Evolutionary conservation across 2,113 vertebrate genomes (phyloP), one percentile per base, ranked within the genome.

Genomic region (Terrapene triunguis): DNA sequence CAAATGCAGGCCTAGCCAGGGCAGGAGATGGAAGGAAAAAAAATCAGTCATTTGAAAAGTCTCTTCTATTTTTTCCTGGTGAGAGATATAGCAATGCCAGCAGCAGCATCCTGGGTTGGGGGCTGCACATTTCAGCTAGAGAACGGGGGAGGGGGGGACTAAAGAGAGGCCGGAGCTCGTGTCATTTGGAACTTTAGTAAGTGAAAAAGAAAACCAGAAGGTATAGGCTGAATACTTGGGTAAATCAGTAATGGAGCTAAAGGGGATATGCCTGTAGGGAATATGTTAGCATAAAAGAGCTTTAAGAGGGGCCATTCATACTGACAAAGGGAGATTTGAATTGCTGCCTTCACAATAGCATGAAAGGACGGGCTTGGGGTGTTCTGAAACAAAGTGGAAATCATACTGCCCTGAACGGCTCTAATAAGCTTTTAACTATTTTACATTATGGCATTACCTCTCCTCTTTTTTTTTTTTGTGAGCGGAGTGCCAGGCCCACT

Each of bases 241-340:
- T 99, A 98, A 99, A 99, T 99, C 99, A 99, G 99, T 99, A 99
- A 99, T 99, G 98, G 99, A 99, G 99, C 99, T 99, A 99, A 99
- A 99, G 99, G 99, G 98, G 99, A 99, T 98, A 98, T 98, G 99
- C 99, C 99, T 99, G 99, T 99, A 99, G 99, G 99, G 99, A 99
- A 99, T 99, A 99, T 99, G 98, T 97, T 97, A 96, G 98, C 98
- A 98, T 99, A 98, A 98, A 99, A 99, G 99, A 98, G 98, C 99
- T 98, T 99, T 99, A 99, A 99, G 98, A 99, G 97, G 98, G 98
- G 98, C 98, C 98, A 99, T 99, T 99, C 99, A 99, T 99, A 97
- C 97, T 98, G 99, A 98, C 99, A 99, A 99, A 99, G 98, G 98
- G 98, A 98, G 97, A 98, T 98, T 98, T 99, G 99, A 99, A 99